Evolutionary conservation across 2,888 invertebrate species (phyloP), one percentile per base, ranked within the genome.

Genomic region (Dryococelus australis): DNA sequence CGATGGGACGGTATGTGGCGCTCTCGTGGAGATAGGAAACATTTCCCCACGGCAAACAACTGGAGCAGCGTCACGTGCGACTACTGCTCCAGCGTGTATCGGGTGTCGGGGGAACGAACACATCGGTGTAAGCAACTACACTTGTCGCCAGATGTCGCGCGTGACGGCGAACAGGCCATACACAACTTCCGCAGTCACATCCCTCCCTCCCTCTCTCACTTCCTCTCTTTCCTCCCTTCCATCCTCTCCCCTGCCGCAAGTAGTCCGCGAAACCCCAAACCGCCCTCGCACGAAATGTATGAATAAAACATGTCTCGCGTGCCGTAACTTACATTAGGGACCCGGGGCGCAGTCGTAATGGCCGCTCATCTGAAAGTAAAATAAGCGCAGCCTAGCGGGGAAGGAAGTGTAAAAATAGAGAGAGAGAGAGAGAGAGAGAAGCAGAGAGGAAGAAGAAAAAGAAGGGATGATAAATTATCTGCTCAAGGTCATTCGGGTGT

Each of bases 251-350:
- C 47, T 10, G 12, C 47, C 47, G 47, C 47, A 47, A 47, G 47
- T 47, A 0, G 47, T 47, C 47, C 47, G 47, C 47, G 47, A 47
- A 47, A 47, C 47, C 47, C 47, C 8, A 47, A 47, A 47, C 47
- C 47, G 47, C 47, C 47, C 47, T 47, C 8, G 47, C 47, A 24
- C 65, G 65, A 65, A n/a, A n/a, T n/a, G 65, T 6, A 65, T 65
- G 65, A 65, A 65, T 65, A 65, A 65, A 65, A 65, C 65, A 65
- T 65, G 65, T n/a, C 65, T 65, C 65, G 65, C 65, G 65, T 65
- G 65, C 65, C 65, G 65, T 65, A 65, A 65, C 65, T 65, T 65
- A 65, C 65, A 65, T 65, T 65, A 65, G 65, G 65, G n/a, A n/a
- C 65, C n/a, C 51, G 35, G 35, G 12, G 65, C 65, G 65, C 65